Percentiles rank a stretch among this genome's conserved stretches.
Evolutionary conservation across 1,140 invertebrate species (phyloP).

Genomic region (Zaprionus ghesquierei): DNA sequence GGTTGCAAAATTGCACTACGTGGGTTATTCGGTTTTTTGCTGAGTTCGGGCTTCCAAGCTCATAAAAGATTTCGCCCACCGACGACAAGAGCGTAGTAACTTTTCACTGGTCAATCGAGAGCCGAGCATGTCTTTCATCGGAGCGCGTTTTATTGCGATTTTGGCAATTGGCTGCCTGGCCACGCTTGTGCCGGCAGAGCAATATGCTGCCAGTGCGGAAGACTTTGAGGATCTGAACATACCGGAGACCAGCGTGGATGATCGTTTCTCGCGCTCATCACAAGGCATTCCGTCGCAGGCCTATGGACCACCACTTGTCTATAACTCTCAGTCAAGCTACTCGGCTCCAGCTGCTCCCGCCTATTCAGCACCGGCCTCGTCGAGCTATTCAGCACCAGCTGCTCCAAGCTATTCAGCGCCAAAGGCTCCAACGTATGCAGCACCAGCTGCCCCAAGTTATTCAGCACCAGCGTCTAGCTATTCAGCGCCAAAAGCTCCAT

Average conservation of each 20-base stretch:
- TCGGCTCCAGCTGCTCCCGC: conserved; percentile 6
- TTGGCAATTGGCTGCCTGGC: conserved; percentile 41
- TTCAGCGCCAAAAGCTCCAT: conserved; percentile 6
- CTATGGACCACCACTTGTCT: conserved; percentile 50
- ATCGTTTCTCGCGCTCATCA: conserved; percentile 31
- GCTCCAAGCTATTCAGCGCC: conserved; percentile 8
- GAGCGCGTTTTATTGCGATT: conserved; percentile 34
- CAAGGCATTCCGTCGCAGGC: conserved; percentile 43
- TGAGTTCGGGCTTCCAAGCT: conserved; percentile 35
- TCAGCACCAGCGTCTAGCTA: conserved; percentile 21
- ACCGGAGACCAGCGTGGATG: conserved; percentile 31
- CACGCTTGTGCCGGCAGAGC: neutral
- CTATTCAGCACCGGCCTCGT: conserved; percentile 23
- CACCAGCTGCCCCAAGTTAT: conserved; percentile 20
- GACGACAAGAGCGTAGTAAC: conserved; percentile 21
- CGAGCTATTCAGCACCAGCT: conserved; percentile 3
- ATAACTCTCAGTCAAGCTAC: conserved; percentile 51
- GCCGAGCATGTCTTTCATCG: conserved; percentile 36
- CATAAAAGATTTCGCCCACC: conserved; percentile 46
- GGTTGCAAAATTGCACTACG: conserved; percentile 41
- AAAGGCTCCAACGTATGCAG: conserved; percentile 21
- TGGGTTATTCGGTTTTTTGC: conserved; percentile 44
- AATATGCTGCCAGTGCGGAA: conserved; percentile 14
- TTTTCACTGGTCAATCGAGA: conserved; percentile 2
- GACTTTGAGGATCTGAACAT: conserved; percentile 36